Percentiles rank a stretch among this genome's conserved stretches.
phyloP scores from a whole-genome alignment of 2,888 invertebrate species.

The Cryptus armator region DNA sequence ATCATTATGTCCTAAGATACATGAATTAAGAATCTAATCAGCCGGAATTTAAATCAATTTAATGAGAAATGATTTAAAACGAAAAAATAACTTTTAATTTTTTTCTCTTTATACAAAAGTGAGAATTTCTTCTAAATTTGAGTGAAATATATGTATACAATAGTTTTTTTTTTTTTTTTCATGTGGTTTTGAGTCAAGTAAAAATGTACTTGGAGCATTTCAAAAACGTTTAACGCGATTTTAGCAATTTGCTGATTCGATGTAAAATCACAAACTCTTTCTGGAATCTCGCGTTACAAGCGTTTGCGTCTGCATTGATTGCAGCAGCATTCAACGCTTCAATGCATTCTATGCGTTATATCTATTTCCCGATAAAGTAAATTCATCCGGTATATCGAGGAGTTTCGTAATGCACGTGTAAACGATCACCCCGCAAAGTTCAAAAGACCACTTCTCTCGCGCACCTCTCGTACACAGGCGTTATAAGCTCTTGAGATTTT shows the following conservation, averaged over 20 bases:
- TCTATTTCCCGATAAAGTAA: slow-evolving; percentile 21
- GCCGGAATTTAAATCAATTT: too few relatives aligned
- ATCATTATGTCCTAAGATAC: too few relatives aligned
- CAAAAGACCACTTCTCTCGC: slow-evolving; percentile 22
- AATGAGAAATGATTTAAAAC: too few relatives aligned
- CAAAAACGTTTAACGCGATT: background rate
- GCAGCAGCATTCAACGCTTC: background rate
- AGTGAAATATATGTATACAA: too few relatives aligned
- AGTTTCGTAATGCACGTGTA: slow-evolving; percentile 13
- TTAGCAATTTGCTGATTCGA: slow-evolving; percentile 2
- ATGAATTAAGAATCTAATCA: too few relatives aligned
- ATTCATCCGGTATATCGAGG: too few relatives aligned
- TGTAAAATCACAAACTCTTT: slow-evolving; percentile 9
- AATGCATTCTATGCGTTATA: slow-evolving; percentile 32
- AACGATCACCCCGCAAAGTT: slow-evolving; percentile 47
- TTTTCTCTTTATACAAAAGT: too few relatives aligned
- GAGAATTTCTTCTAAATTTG: too few relatives aligned
- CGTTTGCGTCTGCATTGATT: background rate
- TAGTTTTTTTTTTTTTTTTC: too few relatives aligned
- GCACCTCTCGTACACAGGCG: background rate
- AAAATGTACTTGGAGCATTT: too few relatives aligned
- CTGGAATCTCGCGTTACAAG: background rate
- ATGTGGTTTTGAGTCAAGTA: too few relatives aligned
- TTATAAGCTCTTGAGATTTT: slow-evolving; percentile 23
- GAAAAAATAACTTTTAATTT: too few relatives aligned